Base-by-base conservation (phyloP, 2,888 invertebrate species). In the Neuroscelio doddi region DNA sequence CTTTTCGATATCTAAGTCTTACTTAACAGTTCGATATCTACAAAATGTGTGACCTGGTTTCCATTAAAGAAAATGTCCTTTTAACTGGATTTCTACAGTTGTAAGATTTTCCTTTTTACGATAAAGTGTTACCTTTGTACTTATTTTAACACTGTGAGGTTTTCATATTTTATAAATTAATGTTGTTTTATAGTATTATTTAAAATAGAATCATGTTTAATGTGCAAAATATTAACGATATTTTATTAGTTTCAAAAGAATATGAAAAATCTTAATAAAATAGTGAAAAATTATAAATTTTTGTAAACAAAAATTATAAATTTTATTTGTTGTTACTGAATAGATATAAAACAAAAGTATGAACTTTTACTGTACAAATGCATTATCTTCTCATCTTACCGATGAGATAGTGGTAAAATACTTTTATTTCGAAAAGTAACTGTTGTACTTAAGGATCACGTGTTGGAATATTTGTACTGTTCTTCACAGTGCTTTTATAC, bases 11-110 rank as follows among this genome's bases (percentile, higher is more conserved):
- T 51, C 57, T 52, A 34, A 44, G 49, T 51, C 51, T 52, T 55
- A 66, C 63, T 66, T 55, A 56, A 61, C 57, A 39, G 53, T 52
- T 38, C 41, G 62, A 62, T 66, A 45, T 53, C 36, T 42, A 56
- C 44, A 30, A 45, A 58, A 64, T 56, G 49, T 55, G 51, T 55
- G 55, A 65, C 59, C 56, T 51, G 47, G 53, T 57, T 57, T 62
- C 49, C 34, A 55, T 58, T 55, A 59, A 24, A 55, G 44, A 5
- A 41, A 59, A 59, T 36, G 52, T 41, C 52, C 45, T 41, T 55
- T 53, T 47, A 36, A 46, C 46, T 51, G 55, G 42, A 47, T 56
- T 59, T 47, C 57, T 47, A 44, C 56, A 51, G 30, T 42, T 52
- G 47, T 38, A 44, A 51, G 39, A 53, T 55, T 64, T 39, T 42